Base-by-base conservation (phyloP, 1,140 invertebrate species). In the Ptiloglossa arizonensis region DNA sequence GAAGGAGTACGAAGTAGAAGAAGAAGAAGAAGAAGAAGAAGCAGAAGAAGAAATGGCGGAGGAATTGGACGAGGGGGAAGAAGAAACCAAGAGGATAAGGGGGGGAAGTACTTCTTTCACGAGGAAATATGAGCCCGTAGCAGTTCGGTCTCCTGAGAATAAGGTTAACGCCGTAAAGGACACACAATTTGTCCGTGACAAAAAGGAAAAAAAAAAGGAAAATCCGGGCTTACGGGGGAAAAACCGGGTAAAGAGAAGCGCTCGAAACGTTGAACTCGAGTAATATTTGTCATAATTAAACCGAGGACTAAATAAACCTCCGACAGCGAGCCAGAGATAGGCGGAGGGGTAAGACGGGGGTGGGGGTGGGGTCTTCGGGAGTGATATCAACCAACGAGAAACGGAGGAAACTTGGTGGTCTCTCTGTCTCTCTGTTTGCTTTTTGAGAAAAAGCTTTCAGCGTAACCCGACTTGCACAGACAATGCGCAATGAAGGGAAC, bases 131-230 rank as follows among this genome's bases (percentile, higher is more conserved):
- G 62, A 77, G 81, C 73, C 67, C 79, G 57, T 56, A 52, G 63
- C 80, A 59, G 75, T 82, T 82, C 75, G 71, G 80, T 82, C 81
- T 73, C 62, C 63, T 1, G 67, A 66, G 75, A 81, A 83, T 83
- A 83, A 83, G 81, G 81, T 83, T 83, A 77, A 82, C 81, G 81
- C 75, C 80, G 75, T 79, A 83, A 83, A 81, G 80, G 80, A 71
- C 81, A 82, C 77, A 79, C 81, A 81, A 83, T 83, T 83, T 83
- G 81, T 83, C 63, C 68, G 70, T 63, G 75, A 62, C 64, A 44
- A 71, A 81, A 72, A 72, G 41, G 46, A 63, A 72, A 72, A 44
- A 32, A 54, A 78, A 79, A 76, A 76, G 41, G 66, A 50, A 76
- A 76, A 41, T 57, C 52, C 9, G 52, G 22, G 41, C 73, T 75